Percentiles rank a stretch among this genome's conserved stretches.
Conservation (phyloP, 2,113 vertebrate species). For the Zosterops hypoxanthus region DNA sequence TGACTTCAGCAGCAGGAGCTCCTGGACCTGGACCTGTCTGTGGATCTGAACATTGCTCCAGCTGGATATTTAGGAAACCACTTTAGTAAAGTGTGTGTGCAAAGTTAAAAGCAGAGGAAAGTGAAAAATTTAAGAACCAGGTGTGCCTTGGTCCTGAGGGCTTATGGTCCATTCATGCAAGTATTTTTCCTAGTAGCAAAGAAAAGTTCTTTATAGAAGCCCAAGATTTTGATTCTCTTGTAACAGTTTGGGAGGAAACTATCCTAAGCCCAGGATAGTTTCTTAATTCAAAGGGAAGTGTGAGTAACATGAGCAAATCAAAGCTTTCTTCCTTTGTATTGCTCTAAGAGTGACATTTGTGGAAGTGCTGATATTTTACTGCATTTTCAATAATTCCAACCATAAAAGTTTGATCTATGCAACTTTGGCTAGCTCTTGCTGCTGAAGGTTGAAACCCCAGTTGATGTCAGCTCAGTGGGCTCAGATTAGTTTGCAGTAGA, state of each 20-base stretch:
- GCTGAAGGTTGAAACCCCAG: not conserved
- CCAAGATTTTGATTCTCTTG: not conserved
- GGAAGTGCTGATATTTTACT: not conserved
- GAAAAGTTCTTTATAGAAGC: not conserved
- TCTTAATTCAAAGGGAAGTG: not conserved
- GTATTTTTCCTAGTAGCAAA: not conserved
- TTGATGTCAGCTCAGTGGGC: not conserved
- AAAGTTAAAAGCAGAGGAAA: not conserved
- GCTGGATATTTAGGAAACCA: not conserved
- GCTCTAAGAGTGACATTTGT: not conserved
- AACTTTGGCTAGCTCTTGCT: not conserved
- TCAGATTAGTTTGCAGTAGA: not conserved
- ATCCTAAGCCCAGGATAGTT: not conserved
- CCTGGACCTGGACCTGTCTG: not conserved
- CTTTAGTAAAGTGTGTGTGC: not conserved
- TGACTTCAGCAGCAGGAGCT: not conserved
- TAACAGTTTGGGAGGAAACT: not conserved
- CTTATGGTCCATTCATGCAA: not conserved
- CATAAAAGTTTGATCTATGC: not conserved
- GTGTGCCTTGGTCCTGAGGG: not conserved
- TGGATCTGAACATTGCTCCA: not conserved
- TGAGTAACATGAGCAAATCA: not conserved
- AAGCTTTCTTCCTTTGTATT: not conserved
- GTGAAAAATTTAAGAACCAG: not conserved
- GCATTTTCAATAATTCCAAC: not conserved